These are phyloP conservation scores for Enteromius argenteus DNA, from an alignment of 2,797 vertebrate genomes.

Conservation along the genomic window DNA sequence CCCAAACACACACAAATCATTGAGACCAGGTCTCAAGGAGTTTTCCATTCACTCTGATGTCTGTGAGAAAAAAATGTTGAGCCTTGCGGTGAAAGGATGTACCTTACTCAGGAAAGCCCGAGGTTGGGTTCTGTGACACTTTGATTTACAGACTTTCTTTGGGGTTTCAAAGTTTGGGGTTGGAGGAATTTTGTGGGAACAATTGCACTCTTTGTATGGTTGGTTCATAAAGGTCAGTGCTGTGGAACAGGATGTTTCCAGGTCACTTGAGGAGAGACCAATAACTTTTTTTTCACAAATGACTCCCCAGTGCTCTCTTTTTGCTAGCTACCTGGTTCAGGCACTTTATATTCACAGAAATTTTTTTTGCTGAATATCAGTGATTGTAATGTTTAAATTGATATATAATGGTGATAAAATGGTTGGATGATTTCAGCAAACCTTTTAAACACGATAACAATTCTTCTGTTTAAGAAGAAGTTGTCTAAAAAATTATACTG, in stretches of 20 bases:
- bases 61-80: conserved; percentile 17
- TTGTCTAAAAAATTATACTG: conserved; percentile 17
- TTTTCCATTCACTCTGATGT: conserved; percentile 35
- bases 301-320: conserved; percentile 10
- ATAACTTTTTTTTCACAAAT: conserved; percentile 38
- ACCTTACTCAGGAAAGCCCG: conserved; percentile 58
- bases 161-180: conserved; percentile 42
- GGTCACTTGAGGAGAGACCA: conserved; percentile 59
- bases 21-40: conserved; percentile 43
- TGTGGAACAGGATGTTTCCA: conserved; percentile 47
- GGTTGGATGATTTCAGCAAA: not conserved
- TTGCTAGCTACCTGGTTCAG: not conserved
- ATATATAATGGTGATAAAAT: not conserved
- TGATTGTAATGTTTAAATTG: not conserved
- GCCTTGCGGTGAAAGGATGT: conserved; percentile 39
- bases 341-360: not conserved
- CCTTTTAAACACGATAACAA: not conserved
- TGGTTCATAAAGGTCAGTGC: conserved; percentile 46
- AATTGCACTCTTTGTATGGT: conserved; percentile 55
- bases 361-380: not conserved
- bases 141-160: conserved; percentile 59
- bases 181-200: conserved; percentile 42
- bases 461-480: not conserved
- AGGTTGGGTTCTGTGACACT: conserved; percentile 51
- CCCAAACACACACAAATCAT: conserved; percentile 65